Evolutionary conservation across 2,888 invertebrate species (phyloP).

Genomic region (Diarsia rubi): DNA sequence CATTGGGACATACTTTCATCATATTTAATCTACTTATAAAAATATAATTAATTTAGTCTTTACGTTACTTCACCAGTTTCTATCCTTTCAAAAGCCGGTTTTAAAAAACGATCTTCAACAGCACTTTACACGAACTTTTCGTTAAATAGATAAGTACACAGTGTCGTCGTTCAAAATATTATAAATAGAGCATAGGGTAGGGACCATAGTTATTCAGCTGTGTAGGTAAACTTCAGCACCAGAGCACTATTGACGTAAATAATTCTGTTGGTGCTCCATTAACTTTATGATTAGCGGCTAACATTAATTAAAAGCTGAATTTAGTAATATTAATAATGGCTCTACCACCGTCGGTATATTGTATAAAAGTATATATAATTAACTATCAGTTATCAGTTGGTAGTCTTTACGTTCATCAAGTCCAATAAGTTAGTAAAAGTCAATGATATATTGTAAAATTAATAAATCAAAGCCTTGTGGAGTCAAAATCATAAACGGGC

Average conservation of each 20-base stretch:
- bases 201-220: constrained; percentile 1
- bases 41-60: not conserved
- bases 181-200: not conserved
- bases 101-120: not conserved
- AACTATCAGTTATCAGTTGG: not conserved
- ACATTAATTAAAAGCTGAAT: constrained; percentile 14
- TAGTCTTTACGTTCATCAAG: not conserved
- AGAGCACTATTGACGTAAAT: constrained; percentile 72
- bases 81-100: not conserved
- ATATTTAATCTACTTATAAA: no score
- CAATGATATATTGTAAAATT: no score
- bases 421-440: not conserved
- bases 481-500: not conserved
- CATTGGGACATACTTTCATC: no score
- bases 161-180: not conserved
- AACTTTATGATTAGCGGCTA: constrained; percentile 60
- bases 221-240: constrained; percentile 34
- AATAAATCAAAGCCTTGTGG: not conserved
- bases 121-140: not conserved
- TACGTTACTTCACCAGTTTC: not conserved
- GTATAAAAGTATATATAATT: not conserved
- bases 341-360: not conserved
- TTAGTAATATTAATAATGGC: not conserved
- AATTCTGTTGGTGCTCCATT: constrained; percentile 75
- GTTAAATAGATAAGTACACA: not conserved